Evolutionary conservation across 2,113 vertebrate species (phyloP).

Genomic region (Craseonycteris thonglongyai): DNA sequence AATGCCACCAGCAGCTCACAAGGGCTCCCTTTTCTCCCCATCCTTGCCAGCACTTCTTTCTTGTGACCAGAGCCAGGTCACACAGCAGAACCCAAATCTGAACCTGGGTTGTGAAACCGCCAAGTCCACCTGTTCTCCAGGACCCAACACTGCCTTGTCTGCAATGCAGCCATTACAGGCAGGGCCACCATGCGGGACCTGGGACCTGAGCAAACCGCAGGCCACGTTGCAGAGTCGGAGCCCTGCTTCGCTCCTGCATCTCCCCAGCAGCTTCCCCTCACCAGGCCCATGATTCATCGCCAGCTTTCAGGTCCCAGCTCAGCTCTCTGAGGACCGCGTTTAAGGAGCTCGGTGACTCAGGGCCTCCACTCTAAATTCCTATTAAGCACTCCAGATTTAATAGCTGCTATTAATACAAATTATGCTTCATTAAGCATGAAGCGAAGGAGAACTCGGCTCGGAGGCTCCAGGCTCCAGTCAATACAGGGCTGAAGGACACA

Average conservation of each 20-base stretch:
- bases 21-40: too few species aligned
- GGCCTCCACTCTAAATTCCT: conserved; percentile 66
- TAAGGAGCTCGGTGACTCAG: conserved; percentile 35
- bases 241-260: neutral
- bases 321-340: conserved; percentile 60
- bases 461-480: conserved; percentile 71
- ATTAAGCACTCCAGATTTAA: conserved; percentile 73
- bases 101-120: neutral
- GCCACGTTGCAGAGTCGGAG: neutral
- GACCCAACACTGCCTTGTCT: neutral
- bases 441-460: conserved; percentile 65
- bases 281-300: conserved; percentile 52
- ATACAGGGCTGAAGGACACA: conserved; percentile 78
- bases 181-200: neutral
- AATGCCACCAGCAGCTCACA: too few species aligned
- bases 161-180: neutral
- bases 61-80: neutral
- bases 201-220: neutral
- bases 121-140: neutral
- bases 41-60: too few species aligned
- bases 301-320: conserved; percentile 25
- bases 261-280: neutral
- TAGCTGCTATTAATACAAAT: conserved; percentile 79
- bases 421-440: conserved; percentile 80
- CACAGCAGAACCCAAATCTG: neutral